Percentiles rank a stretch among this genome's conserved stretches.
These are phyloP conservation scores for Dascyllus trimaculatus DNA, from an alignment of 2,113 vertebrate species.

Conservation along the genomic window DNA sequence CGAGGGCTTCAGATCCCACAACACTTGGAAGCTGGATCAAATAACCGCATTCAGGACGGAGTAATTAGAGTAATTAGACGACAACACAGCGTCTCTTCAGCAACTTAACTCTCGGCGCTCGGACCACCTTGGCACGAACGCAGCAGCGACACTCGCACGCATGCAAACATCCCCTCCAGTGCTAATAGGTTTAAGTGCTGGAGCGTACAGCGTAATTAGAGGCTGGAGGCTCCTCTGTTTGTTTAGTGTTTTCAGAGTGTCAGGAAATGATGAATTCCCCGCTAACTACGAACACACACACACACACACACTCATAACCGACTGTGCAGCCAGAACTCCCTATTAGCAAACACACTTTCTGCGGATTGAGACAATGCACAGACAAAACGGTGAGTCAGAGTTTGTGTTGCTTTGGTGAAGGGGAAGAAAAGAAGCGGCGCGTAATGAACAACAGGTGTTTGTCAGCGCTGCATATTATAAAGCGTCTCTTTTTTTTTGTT, in stretches of 20 bases:
- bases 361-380: constrained; percentile 26
- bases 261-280: constrained; percentile 71
- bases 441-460: constrained; percentile 48
- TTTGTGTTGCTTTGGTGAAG: not conserved
- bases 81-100: constrained; percentile 12
- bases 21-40: not conserved
- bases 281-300: constrained; percentile 51
- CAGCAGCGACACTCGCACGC: constrained; percentile 11
- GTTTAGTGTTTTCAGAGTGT: constrained; percentile 64
- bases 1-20: not conserved
- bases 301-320: constrained; percentile 25
- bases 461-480: not conserved
- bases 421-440: not conserved
- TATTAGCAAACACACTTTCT: constrained; percentile 25
- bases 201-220: constrained; percentile 75
- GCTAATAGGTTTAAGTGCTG: constrained; percentile 81
- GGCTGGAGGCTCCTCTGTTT: constrained; percentile 67
- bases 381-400: constrained; percentile 26
- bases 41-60: not conserved
- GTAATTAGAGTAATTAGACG: constrained; percentile 9
- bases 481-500: not conserved
- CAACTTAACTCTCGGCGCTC: constrained; percentile 1
- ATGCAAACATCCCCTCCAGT: constrained; percentile 46
- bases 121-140: constrained; percentile 22
- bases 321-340: constrained; percentile 1